Percentiles rank a stretch among this genome's conserved stretches.
phyloP scores from a whole-genome alignment of 2,113 vertebrate species.

The Zapus hudsonius region DNA sequence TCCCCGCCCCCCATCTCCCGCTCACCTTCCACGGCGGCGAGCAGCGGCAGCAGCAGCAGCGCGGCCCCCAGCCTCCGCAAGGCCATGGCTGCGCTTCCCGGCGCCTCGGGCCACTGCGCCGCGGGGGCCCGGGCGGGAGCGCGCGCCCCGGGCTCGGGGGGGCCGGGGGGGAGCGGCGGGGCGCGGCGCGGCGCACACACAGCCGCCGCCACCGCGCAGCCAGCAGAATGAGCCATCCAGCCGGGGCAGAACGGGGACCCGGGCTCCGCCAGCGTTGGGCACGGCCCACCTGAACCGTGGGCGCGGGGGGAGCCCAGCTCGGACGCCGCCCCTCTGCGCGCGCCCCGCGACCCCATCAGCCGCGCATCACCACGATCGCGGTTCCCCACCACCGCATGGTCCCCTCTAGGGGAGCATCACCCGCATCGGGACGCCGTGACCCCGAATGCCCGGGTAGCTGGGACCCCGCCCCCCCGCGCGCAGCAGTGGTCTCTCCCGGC shows the following conservation, averaged over 20 bases:
- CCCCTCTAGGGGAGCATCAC: not conserved
- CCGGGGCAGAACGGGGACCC: conserved; percentile 79
- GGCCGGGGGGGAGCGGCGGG: conserved; percentile 78
- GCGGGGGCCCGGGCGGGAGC: conserved; percentile 75
- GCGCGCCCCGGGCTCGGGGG: conserved; percentile 79
- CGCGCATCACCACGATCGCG: fast-evolving
- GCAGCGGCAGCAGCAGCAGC: conserved; percentile 83
- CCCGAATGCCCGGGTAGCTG: not conserved
- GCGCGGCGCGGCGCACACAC: conserved; percentile 79
- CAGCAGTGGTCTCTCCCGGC: conserved; percentile 83
- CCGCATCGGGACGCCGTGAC: not conserved
- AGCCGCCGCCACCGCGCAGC: conserved; percentile 77
- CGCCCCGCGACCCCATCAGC: not conserved
- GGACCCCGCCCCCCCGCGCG: conserved; percentile 2
- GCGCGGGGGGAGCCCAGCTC: conserved; percentile 61
- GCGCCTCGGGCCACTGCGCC: conserved; percentile 77
- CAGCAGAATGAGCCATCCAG: conserved; percentile 84
- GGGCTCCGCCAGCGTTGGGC: conserved; percentile 80
- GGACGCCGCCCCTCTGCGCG: not conserved
- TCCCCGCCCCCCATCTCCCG: conserved; percentile 67
- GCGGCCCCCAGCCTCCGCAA: conserved; percentile 82
- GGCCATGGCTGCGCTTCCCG: conserved; percentile 80
- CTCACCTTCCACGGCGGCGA: conserved; percentile 85
- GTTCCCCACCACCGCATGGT: not conserved
- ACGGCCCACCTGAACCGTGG: conserved; percentile 74